Evolutionary conservation across 1,140 invertebrate genomes (phyloP).

Genomic region (Ceratina australensis): DNA sequence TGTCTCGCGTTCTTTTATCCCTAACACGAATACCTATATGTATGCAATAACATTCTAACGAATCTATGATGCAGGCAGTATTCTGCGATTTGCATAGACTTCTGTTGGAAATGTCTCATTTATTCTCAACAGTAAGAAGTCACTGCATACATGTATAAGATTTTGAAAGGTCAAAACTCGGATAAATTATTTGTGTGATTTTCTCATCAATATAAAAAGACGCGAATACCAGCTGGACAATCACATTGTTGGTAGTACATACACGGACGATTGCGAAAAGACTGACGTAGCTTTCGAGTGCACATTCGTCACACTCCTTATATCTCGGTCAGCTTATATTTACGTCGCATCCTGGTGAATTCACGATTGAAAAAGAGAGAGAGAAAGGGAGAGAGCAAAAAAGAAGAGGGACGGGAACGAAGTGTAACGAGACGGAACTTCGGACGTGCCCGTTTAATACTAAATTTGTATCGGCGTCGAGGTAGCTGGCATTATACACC

Average conservation of each 20-base stretch:
- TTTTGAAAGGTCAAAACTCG: too few relatives aligned
- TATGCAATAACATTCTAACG: neutral
- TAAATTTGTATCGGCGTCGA: conserved; percentile 47
- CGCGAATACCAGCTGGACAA: too few relatives aligned
- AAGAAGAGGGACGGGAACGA: neutral
- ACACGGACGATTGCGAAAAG: conserved; percentile 8
- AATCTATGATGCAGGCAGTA: neutral
- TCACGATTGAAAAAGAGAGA: conserved; percentile 2
- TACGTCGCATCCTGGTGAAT: conserved; percentile 16
- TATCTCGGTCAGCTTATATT: conserved; percentile 37
- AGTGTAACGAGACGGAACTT: conserved; percentile 34
- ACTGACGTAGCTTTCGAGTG: neutral
- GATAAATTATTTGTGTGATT: too few relatives aligned
- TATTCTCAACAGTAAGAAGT: too few relatives aligned
- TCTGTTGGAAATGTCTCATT: too few relatives aligned
- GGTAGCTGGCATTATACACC: conserved; percentile 19
- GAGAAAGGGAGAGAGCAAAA: too few relatives aligned
- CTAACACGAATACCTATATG: neutral
- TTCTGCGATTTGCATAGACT: too few relatives aligned
- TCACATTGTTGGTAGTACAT: conserved; percentile 18
- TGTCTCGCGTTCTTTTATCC: neutral
- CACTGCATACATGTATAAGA: too few relatives aligned
- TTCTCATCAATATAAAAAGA: too few relatives aligned
- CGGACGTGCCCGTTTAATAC: conserved; percentile 40
- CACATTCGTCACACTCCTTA: conserved; percentile 21